phyloP scores from a whole-genome alignment of 2,797 vertebrate species.

The Rousettus madagascariensis region DNA sequence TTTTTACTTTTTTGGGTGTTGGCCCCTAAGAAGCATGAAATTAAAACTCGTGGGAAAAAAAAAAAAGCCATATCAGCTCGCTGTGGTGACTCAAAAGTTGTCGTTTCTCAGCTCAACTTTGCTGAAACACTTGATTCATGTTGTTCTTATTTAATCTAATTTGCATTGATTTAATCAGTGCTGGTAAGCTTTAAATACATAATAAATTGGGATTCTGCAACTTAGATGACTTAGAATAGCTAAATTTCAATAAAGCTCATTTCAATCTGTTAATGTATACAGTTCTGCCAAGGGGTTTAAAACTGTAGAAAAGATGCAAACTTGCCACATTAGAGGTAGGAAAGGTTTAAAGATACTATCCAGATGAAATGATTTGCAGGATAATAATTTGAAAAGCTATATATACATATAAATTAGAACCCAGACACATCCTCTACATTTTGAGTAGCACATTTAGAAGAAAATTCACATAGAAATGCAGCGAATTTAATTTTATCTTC shows the following conservation, averaged over 20 bases:
- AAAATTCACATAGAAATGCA: constrained; percentile 69
- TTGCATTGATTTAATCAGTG: constrained; percentile 80
- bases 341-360: constrained; percentile 79
- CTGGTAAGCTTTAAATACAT: constrained; percentile 81
- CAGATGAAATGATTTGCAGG: constrained; percentile 73
- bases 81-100: constrained; percentile 68
- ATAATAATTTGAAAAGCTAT: constrained; percentile 62
- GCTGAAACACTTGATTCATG: constrained; percentile 77
- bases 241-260: constrained; percentile 86
- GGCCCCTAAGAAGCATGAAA: constrained; percentile 27
- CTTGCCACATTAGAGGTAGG: constrained; percentile 81
- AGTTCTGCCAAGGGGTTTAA: constrained; percentile 83
- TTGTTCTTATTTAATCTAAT: constrained; percentile 82
- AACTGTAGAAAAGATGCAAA: constrained; percentile 82
- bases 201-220: constrained; percentile 78
- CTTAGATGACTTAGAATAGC: constrained; percentile 83
- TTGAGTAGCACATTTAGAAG: constrained; percentile 55
- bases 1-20: background rate
- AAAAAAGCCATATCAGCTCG: constrained; percentile 59
- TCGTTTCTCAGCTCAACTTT: constrained; percentile 74
- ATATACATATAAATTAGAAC: constrained; percentile 15
- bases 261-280: constrained; percentile 85
- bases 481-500: constrained; percentile 73
- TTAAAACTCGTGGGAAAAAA: constrained; percentile 55
- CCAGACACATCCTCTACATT: constrained; percentile 44